Evolutionary conservation across 2,113 vertebrate species (phyloP), one percentile per base, ranked within the genome.

Genomic region (Hepsetus odoe): DNA sequence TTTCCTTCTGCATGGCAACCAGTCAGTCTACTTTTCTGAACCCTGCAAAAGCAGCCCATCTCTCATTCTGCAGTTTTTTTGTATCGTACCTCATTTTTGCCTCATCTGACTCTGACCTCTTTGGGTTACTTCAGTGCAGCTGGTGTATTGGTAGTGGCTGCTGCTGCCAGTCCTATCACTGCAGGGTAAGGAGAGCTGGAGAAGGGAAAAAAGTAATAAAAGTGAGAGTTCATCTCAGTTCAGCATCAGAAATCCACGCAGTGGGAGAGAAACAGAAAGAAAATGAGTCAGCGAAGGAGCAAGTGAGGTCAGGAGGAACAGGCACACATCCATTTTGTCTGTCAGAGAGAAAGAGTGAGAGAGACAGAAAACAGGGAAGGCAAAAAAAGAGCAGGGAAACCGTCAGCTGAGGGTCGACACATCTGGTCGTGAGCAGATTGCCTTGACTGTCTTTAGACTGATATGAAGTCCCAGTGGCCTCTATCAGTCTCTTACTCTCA

Each of bases 141-240:
- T 84, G 84, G 82, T 85, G 84, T 82, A 82, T 82, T 85, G 84
- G 77, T 71, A 84, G 73, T 35, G 51, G 67, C 44, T 64, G 49
- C 55, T 32, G 44, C 44, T 59, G 62, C 82, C 83, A 87, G 70
- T 72, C 18, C 67, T 78, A 62, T 77, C 70, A 70, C 78, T 58
- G 38, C 0, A 38, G 53, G 77, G 66, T 10, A 81, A 76, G 68
- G 75, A 42, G 64, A 42, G 70, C 44, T 30, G n/a, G 76, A 56
- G 76, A 46, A 26, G 28, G 66, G 55, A 61, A 55, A 58, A 49
- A 85, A 82, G 78, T 70, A 87, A 87, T 85, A 85, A 85, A n/a
- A 85, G 76, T 42, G 44, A 42, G 73, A 80, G 86, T 87, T 87
- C 82, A 85, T 61, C 44, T 71, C 22, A 73, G 84, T 87, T 85